Evolutionary conservation across 2,113 vertebrate species (phyloP).

Genomic region (Hemibagrus wyckioides): DNA sequence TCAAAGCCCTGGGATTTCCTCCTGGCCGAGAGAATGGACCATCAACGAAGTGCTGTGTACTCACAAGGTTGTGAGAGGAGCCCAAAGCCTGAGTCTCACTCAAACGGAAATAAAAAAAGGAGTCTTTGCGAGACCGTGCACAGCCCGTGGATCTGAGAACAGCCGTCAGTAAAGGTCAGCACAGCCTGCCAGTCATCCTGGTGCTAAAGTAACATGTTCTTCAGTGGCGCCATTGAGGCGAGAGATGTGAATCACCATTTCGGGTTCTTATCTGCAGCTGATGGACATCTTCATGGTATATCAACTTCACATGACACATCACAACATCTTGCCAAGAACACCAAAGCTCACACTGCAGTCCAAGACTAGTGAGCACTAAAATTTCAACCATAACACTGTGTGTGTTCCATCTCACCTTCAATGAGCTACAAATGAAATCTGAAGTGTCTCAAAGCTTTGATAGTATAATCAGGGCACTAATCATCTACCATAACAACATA

Average conservation of each 20-base stretch:
- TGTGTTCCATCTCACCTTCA: background rate
- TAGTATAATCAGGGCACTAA: background rate
- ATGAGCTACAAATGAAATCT: background rate
- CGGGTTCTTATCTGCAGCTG: conserved; percentile 30
- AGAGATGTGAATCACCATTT: conserved; percentile 10
- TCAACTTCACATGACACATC: conserved; percentile 29
- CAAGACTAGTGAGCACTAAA: background rate
- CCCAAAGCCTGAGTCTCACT: background rate
- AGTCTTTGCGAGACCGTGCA: background rate
- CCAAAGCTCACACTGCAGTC: background rate
- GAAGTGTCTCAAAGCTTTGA: background rate
- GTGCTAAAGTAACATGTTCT: conserved; percentile 41
- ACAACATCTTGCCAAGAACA: background rate
- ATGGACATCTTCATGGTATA: conserved; percentile 40
- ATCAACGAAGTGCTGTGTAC: conserved; percentile 46
- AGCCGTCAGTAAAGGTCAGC: background rate
- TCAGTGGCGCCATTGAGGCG: background rate
- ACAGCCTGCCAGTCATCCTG: background rate
- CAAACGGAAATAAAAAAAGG: background rate
- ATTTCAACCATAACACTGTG: background rate
- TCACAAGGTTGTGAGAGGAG: conserved; percentile 43
- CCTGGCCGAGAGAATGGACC: conserved; percentile 45
- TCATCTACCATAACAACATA: background rate
- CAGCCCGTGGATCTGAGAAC: background rate
- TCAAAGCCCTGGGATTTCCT: conserved; percentile 61